Evolutionary conservation across 2,888 invertebrate genomes (phyloP), one percentile per base, ranked within the genome.

Genomic region (Trissolcus japonicus): DNA sequence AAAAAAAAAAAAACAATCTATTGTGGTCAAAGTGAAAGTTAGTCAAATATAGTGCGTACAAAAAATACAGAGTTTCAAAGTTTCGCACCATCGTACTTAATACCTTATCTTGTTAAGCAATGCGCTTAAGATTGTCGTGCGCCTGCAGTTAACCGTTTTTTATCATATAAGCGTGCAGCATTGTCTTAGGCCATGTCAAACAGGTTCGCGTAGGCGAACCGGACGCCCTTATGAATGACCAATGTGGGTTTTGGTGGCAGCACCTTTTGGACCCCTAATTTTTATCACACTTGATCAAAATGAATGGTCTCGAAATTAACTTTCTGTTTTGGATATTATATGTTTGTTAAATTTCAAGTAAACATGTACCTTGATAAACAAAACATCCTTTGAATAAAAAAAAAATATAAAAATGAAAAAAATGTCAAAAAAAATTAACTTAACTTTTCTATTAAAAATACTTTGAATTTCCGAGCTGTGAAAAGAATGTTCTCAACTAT

Each of bases 51-150:
- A 51, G 41, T 63, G 50, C 72, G 50, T 63, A 60, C 57, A 63
- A 66, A 61, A 48, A 74, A 61, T 35, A 7, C 62, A 53, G 63
- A 76, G 68, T 78, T 76, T 76, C 61, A 66, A 9, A 61, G 65
- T 66, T 80, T 74, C 68, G 74, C 80, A 76, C 78, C 7, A 35
- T 2, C 83, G 80, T 85, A 83, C 83, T 86, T 86, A 86, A 86
- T 86, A 84, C 81, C 86, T 87, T 87, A 87, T 87, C 87, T 86
- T 87, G 87, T 87, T 84, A 85, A 85, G 84, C 84, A 84, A 82
- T 82, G 85, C 84, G 85, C 84, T 86, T 86, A 86, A 86, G 85
- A 86, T 87, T 86, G 86, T 82, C 84, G 80, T 80, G 59, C 76
- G 81, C 66, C 75, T 72, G 72, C 79, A 80, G 80, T 80, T 79